Base-by-base conservation (phyloP, 2,797 vertebrate species). In the Neosilurus mollespiculum region DNA sequence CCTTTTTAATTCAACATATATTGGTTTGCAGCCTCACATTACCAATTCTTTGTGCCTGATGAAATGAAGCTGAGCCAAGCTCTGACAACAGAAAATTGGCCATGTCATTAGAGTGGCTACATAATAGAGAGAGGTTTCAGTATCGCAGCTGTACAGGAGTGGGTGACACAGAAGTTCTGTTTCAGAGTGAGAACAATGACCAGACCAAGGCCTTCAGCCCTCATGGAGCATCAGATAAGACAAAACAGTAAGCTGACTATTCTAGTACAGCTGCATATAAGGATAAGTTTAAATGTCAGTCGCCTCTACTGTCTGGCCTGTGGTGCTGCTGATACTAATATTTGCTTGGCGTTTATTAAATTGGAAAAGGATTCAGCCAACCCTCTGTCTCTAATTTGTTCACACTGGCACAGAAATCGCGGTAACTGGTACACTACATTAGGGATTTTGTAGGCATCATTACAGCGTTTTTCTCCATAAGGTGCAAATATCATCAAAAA, bases 151-250 rank as follows among this genome's bases (percentile, higher is more conserved):
- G 54, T 67, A 77, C 64, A 59, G n/a, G 73, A 61, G 64, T 81
- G 37, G 66, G 20, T 72, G 37, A 80, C 66, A 81, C 80, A 87
- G 85, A 87, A 86, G 91, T 78, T 67, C 82, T 84, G 84, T 89
- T 91, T 90, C 81, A 90, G 90, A 78, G 88, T 70, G 37, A 62
- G 75, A 80, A 87, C 78, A 83, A 87, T 87, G 75, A 61, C 69
- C 81, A 20, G 51, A 65, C 37, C 72, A 56, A 83, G 87, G 85
- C 90, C 88, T 91, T 85, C 83, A 86, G 84, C 83, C 75, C 65
- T 64, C 73, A 79, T 85, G 86, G 89, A 88, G 86, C 88, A 91
- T 93, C 92, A 91, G 93, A 94, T 93, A 91, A 91, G 88, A 88
- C 87, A 84, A 87, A 92, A 88, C 88, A 88, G 88, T 90, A 84